Conservation (phyloP, 2,888 invertebrate genomes). For the Tenthredo distinguenda region DNA sequence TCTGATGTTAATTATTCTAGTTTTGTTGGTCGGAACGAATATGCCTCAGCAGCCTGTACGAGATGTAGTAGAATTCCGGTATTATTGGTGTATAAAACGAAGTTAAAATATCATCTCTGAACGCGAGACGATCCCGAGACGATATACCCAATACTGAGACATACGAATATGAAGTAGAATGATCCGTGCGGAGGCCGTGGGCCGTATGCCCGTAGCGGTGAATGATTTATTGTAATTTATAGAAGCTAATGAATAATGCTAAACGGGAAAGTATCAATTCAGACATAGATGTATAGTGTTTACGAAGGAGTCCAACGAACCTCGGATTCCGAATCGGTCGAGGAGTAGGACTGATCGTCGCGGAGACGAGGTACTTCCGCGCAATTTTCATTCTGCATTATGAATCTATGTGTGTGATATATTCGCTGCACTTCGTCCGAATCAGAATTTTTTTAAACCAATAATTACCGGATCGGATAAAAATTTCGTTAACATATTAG, state of each 20-base stretch:
- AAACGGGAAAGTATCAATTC: not conserved
- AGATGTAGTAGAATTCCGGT: not conserved
- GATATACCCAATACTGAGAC: not conserved
- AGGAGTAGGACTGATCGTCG: not conserved
- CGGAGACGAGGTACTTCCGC: not conserved
- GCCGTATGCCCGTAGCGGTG: not conserved
- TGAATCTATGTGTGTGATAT: not conserved
- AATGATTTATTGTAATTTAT: slow-evolving; percentile 5
- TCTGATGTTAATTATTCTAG: not conserved
- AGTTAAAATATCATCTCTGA: not conserved
- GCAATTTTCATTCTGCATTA: slow-evolving; percentile 31
- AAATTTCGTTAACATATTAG: slow-evolving; percentile 29
- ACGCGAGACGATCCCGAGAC: not conserved
- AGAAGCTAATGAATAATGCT: not conserved
- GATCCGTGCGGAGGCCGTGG: not conserved
- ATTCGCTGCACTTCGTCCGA: not conserved
- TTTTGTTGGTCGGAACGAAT: not conserved
- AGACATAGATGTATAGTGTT: not conserved
- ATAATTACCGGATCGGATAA: not conserved
- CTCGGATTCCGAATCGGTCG: slow-evolving; percentile 27
- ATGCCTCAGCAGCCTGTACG: not conserved
- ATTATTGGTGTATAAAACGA: not conserved
- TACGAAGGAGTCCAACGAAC: slow-evolving; percentile 7
- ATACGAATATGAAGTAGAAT: not conserved
- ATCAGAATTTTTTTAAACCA: not conserved